Percentiles rank a stretch among this genome's conserved stretches.
Conservation (phyloP, 2,888 invertebrate genomes). For the Nemoura dubitans region DNA sequence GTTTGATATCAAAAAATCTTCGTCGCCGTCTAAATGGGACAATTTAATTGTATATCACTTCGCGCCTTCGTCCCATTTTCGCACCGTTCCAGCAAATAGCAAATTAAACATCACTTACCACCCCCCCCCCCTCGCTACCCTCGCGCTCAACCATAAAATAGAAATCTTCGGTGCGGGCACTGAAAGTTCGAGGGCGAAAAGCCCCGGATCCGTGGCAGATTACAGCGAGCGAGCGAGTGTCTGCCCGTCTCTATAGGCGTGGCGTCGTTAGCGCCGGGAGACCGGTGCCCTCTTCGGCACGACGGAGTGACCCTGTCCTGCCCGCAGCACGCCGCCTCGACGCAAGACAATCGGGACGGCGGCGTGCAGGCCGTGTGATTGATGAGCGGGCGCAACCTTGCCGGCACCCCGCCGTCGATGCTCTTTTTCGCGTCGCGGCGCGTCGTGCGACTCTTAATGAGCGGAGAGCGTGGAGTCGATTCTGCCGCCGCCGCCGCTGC, state of each 20-base stretch:
- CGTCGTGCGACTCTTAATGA: background rate
- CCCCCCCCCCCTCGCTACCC: background rate
- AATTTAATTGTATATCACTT: background rate
- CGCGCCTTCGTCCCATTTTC: background rate
- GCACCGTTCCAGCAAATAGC: background rate
- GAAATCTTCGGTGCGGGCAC: too few relatives aligned
- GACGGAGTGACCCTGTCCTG: too few relatives aligned
- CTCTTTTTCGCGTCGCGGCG: background rate
- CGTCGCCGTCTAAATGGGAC: background rate
- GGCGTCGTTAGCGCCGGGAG: background rate
- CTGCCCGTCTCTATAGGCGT: too few relatives aligned
- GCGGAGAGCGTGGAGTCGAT: background rate
- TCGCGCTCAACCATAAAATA: too few relatives aligned
- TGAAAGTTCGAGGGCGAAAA: too few relatives aligned
- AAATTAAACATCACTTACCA: background rate
- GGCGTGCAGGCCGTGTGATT: background rate
- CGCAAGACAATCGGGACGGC: too few relatives aligned
- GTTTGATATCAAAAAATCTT: conserved; percentile 5
- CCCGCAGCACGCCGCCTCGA: background rate
- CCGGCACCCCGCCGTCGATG: too few relatives aligned
- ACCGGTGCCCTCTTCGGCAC: background rate
- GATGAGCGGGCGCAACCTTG: conserved; percentile 1
- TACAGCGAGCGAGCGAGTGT: too few relatives aligned
- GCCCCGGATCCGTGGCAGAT: too few relatives aligned
- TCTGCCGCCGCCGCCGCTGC: background rate